Evolutionary conservation across 2,113 vertebrate genomes (phyloP).

Genomic region (Ophthalmolycus amberensis): DNA sequence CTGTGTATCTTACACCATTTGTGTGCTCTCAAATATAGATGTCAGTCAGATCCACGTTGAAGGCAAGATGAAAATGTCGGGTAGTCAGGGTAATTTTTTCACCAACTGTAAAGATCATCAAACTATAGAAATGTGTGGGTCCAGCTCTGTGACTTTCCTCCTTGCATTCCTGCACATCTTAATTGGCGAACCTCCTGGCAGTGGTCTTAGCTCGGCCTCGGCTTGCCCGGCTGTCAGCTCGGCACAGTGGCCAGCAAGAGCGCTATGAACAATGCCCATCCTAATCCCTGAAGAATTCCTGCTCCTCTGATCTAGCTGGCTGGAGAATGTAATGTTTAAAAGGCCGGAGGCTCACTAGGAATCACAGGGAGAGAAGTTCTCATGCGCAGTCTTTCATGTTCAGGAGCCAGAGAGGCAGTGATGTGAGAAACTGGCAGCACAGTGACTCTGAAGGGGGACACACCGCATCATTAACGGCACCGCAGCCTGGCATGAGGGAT

Average conservation of each 20-base stretch:
- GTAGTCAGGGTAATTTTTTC: background rate
- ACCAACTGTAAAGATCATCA: background rate
- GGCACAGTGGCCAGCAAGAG: constrained; percentile 68
- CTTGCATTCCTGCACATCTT: constrained; percentile 75
- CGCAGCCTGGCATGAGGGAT: constrained; percentile 42
- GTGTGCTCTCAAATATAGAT: background rate
- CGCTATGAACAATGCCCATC: constrained; percentile 77
- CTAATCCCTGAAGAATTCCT: constrained; percentile 83
- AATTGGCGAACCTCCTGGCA: constrained; percentile 71
- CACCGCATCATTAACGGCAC: constrained; percentile 50
- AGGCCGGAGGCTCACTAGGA: constrained; percentile 68
- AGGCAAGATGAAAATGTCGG: background rate
- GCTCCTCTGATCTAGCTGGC: constrained; percentile 75
- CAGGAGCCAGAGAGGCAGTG: constrained; percentile 55
- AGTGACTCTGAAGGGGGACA: constrained; percentile 24
- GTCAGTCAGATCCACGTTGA: background rate
- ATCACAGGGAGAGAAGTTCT: constrained; percentile 68
- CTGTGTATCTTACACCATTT: constrained; percentile 5
- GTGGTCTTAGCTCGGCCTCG: constrained; percentile 48
- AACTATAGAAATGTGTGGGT: constrained; percentile 1
- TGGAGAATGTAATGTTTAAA: constrained; percentile 75
- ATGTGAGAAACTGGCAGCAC: constrained; percentile 67
- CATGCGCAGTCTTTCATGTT: constrained; percentile 61
- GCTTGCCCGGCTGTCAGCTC: constrained; percentile 68
- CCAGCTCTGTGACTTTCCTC: constrained; percentile 53